Conservation (phyloP, 1,140 invertebrate genomes). For the Apocrypta bakeri region DNA sequence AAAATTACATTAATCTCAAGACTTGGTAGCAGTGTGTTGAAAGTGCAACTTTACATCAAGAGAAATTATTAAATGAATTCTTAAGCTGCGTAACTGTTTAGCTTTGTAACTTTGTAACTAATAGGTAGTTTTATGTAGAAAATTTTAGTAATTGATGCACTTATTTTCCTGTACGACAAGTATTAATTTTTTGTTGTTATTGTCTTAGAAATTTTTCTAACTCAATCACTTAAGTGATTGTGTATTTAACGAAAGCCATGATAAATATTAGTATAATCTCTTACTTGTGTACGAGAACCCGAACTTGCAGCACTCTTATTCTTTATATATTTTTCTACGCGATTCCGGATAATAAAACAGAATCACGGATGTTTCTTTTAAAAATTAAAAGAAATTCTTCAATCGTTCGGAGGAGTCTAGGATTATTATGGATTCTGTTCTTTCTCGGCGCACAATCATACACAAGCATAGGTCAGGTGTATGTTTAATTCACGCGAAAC, state of each 20-base stretch:
- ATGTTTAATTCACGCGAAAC: conserved; percentile 9
- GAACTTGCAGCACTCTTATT: too few relatives aligned
- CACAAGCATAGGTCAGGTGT: neutral
- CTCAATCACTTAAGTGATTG: too few relatives aligned
- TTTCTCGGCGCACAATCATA: neutral
- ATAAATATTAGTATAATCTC: neutral
- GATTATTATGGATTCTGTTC: neutral
- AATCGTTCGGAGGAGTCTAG: neutral
- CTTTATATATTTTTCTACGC: too few relatives aligned
- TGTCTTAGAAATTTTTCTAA: neutral
- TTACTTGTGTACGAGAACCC: neutral
- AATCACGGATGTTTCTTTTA: neutral
- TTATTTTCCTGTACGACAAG: neutral
- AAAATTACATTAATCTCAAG: conserved; percentile 1
- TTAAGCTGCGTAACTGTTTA: too few relatives aligned
- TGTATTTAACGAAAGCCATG: neutral
- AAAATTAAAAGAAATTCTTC: neutral
- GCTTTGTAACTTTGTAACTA: too few relatives aligned
- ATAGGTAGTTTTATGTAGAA: neutral
- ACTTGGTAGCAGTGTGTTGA: neutral
- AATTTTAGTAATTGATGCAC: neutral
- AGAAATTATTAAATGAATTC: neutral
- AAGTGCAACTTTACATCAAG: neutral
- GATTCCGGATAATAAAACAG: neutral
- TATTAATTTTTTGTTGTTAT: neutral